Conservation (phyloP, 2,888 invertebrate species). For the Sarcophaga variegata region DNA sequence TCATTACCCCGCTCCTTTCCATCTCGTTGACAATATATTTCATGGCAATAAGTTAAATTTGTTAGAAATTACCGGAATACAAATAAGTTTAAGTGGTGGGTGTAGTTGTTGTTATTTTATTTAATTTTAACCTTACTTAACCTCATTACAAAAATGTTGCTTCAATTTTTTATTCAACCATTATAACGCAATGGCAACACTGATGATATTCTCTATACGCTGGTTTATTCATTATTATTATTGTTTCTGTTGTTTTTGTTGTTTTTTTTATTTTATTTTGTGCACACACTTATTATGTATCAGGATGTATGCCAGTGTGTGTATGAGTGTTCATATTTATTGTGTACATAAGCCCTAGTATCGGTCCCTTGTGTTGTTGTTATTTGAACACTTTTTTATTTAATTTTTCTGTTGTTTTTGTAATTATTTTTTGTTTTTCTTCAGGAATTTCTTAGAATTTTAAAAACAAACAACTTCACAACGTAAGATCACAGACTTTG, state of each 20-base stretch:
- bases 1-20: too few relatives aligned
- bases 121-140: too few relatives aligned
- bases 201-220: too few relatives aligned
- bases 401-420: constrained; percentile 40
- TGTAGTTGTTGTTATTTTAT: too few relatives aligned
- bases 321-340: constrained; percentile 9
- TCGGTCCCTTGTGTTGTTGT: constrained; percentile 62
- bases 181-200: too few relatives aligned
- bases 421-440: constrained; percentile 28
- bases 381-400: constrained; percentile 43
- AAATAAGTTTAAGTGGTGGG: too few relatives aligned
- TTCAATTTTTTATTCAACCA: too few relatives aligned
- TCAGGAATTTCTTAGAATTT: constrained; percentile 62
- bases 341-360: constrained; percentile 60
- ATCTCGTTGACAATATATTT: too few relatives aligned
- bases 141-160: too few relatives aligned
- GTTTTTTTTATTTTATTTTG: not conserved
- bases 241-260: not conserved
- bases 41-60: too few relatives aligned
- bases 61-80: too few relatives aligned
- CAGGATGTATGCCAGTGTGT: not conserved
- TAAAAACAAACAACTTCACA: constrained; percentile 27
- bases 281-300: not conserved
- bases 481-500: constrained; percentile 66
- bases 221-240: not conserved